These are phyloP conservation scores for Argyresthia goedartella DNA, from an alignment of 2,888 invertebrate species.

Conservation along the genomic window DNA sequence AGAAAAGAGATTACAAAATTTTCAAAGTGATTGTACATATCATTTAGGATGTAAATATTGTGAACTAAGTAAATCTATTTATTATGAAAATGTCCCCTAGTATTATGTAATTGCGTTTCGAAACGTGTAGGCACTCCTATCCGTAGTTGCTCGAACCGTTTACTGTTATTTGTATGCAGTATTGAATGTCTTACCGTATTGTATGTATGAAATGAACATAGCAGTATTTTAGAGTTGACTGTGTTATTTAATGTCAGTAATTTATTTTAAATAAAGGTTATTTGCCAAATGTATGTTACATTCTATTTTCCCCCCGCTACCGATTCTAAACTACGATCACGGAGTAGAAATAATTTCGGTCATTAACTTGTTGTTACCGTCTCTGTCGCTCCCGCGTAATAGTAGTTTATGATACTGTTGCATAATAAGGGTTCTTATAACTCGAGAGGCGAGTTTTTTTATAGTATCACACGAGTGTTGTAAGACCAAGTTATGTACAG, in stretches of 20 bases:
- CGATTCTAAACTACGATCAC: too few species aligned
- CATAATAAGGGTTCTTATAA: too few species aligned
- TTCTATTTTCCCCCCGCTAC: too few species aligned
- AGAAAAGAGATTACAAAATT: conserved; percentile 21
- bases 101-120: conserved; percentile 11
- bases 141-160: conserved; percentile 28
- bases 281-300: conserved; percentile 20
- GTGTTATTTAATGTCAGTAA: conserved; percentile 63
- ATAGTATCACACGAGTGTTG: too few species aligned
- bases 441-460: too few species aligned
- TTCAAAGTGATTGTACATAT: conserved; percentile 53
- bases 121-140: conserved; percentile 20
- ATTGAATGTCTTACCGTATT: conserved; percentile 27
- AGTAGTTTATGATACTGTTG: too few species aligned
- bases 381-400: too few species aligned
- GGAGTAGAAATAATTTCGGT: too few species aligned
- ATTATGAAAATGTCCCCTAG: conserved; percentile 11
- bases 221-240: conserved; percentile 68
- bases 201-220: conserved; percentile 44
- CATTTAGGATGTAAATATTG: conserved; percentile 60
- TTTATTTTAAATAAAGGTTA: conserved; percentile 63
- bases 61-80: conserved; percentile 52
- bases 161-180: conserved; percentile 48
- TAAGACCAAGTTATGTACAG: too few species aligned
- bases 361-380: too few species aligned